Evolutionary conservation across 2,888 invertebrate species (phyloP), one percentile per base, ranked within the genome.

Genomic region (Argyresthia albistria): DNA sequence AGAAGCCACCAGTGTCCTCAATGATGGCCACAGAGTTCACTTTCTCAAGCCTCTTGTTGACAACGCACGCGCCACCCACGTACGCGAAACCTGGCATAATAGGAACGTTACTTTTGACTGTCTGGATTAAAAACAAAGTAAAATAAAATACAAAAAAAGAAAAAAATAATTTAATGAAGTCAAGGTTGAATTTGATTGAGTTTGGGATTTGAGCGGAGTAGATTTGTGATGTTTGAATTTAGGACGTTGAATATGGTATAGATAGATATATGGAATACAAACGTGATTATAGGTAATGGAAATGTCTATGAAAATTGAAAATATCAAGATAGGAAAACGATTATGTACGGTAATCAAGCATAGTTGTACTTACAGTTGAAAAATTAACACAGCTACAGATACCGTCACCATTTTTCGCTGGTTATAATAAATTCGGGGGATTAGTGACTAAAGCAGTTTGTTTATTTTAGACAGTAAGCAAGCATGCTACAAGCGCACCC

Each of bases 21-120:
- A 97, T 97, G 69, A 97, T 97, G 66, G 97, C 97, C 55, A 97
- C 97, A 54, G 96, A 96, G 89, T 97, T 97, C 62, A 97, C 97
- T 86, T 97, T 97, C 89, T 97, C 97, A 63, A 97, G 89, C 62
- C 97, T 90, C 76, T 97, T 97, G 89, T 97, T 97, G 58, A 97
- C 97, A 53, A 97, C 97, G 79, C 97, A 97, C 53, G 97, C 97
- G 67, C 97, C 97, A 58, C 97, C 97, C 58, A 97, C 97, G 84
- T 97, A 97, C 56, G 97, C 97, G 78, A 97, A 97, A 73, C 97
- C 97, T 97, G 88, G 48, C 60, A 59, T 55, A 43, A 39, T 43
- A 45, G 35, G 16, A 25, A 15, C 45, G 16, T 10, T 46, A 25
- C 25, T 25, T 46, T 46, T n/a, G 46, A 10, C 16, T 46, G 37